phyloP scores from a whole-genome alignment of 2,797 vertebrate genomes.

The Acanthornis magna region DNA sequence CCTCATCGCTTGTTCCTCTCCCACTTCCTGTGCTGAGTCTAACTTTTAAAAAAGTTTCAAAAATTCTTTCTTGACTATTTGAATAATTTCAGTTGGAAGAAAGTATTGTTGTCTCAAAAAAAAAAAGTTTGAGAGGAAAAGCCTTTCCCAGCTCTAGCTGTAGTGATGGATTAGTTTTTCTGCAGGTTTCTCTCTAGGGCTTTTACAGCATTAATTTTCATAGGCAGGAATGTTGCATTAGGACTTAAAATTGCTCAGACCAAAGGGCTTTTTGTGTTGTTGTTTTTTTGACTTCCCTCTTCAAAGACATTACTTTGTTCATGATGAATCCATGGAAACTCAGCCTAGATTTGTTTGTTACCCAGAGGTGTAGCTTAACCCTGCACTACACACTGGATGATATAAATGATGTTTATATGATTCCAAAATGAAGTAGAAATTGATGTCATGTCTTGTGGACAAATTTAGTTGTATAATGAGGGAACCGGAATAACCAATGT shows the following conservation, averaged over 20 bases:
- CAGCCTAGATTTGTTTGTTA: not conserved
- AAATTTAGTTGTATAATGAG: not conserved
- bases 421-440: not conserved
- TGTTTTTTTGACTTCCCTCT: not conserved
- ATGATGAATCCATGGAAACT: slow-evolving; percentile 17
- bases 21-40: not conserved
- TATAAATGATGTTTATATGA: not conserved
- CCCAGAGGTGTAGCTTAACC: not conserved
- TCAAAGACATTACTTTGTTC: not conserved
- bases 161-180: not conserved
- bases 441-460: not conserved
- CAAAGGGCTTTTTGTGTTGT: not conserved
- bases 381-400: not conserved
- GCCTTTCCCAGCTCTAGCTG: not conserved
- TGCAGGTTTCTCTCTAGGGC: not conserved
- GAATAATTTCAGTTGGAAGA: not conserved
- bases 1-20: not conserved
- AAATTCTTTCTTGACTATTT: not conserved
- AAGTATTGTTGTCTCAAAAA: not conserved
- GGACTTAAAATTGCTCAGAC: not conserved
- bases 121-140: not conserved
- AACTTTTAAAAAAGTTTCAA: not conserved
- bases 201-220: slow-evolving; percentile 5
- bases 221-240: not conserved
- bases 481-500: not conserved